These are phyloP conservation scores for Sicus ferrugineus DNA, from an alignment of 2,888 invertebrate genomes.

Conservation along the genomic window DNA sequence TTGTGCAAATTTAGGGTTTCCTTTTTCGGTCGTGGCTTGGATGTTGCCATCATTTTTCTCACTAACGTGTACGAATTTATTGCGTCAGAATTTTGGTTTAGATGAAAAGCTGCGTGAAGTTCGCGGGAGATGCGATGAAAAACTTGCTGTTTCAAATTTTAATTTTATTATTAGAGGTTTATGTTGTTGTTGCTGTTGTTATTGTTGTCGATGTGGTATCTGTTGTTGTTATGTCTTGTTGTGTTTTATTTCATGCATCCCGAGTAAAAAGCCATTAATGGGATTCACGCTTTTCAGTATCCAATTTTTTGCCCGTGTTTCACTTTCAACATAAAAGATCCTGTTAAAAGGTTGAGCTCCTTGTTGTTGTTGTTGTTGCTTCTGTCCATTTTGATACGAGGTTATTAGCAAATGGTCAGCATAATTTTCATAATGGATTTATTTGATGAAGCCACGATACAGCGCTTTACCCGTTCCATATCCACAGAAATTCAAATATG, in stretches of 20 bases:
- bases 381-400: constrained; percentile 15
- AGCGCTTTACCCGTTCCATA: not conserved
- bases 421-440: constrained; percentile 34
- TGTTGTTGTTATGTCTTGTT: constrained; percentile 3
- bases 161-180: constrained; percentile 21
- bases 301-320: not conserved
- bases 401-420: constrained; percentile 30
- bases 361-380: constrained; percentile 13
- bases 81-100: not conserved
- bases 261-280: not conserved
- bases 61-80: not conserved
- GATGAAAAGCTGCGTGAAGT: not conserved
- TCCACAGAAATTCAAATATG: too few relatives aligned
- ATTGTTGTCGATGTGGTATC: constrained; percentile 4
- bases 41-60: not conserved
- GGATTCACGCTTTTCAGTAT: not conserved
- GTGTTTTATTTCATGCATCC: not conserved
- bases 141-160: constrained; percentile 16
- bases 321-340: not conserved
- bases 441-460: constrained; percentile 24
- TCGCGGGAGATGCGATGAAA: not conserved
- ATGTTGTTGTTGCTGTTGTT: constrained; percentile 13
- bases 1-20: not conserved
- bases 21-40: not conserved
- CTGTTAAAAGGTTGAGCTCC: constrained; percentile 11